phyloP scores from a whole-genome alignment of 2,113 vertebrate genomes.

The Bostrychus sinensis region DNA sequence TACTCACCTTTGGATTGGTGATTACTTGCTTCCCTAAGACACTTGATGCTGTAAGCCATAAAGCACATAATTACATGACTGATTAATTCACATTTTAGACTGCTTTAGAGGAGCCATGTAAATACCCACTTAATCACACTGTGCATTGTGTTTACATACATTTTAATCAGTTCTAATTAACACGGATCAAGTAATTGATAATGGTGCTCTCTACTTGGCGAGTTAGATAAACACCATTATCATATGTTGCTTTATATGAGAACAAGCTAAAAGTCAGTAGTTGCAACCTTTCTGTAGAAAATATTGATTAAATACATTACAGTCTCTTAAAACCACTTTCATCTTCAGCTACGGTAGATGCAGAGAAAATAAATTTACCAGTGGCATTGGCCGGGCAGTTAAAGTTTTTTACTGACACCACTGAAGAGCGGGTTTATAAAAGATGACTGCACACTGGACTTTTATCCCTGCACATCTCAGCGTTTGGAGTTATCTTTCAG shows the following conservation, averaged over 20 bases:
- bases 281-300: no score
- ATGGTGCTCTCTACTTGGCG: not conserved
- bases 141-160: slow-evolving; percentile 25
- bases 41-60: slow-evolving; percentile 5
- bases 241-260: not conserved
- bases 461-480: not conserved
- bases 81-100: slow-evolving; percentile 39
- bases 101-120: slow-evolving; percentile 29
- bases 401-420: not conserved
- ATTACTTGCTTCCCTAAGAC: not conserved
- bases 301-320: not conserved
- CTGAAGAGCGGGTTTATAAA: not conserved
- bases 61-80: slow-evolving; percentile 35
- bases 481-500: not conserved
- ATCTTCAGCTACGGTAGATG: not conserved
- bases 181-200: slow-evolving; percentile 31
- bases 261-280: no score
- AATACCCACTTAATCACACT: slow-evolving; percentile 25
- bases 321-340: not conserved
- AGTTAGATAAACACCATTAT: not conserved
- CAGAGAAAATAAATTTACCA: no score
- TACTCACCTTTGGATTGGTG: no score
- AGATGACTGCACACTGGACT: not conserved
- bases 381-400: no score
- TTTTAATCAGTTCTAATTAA: slow-evolving; percentile 43